Base-by-base conservation (phyloP, 2,888 invertebrate species). In the Epinotia brunnichana region DNA sequence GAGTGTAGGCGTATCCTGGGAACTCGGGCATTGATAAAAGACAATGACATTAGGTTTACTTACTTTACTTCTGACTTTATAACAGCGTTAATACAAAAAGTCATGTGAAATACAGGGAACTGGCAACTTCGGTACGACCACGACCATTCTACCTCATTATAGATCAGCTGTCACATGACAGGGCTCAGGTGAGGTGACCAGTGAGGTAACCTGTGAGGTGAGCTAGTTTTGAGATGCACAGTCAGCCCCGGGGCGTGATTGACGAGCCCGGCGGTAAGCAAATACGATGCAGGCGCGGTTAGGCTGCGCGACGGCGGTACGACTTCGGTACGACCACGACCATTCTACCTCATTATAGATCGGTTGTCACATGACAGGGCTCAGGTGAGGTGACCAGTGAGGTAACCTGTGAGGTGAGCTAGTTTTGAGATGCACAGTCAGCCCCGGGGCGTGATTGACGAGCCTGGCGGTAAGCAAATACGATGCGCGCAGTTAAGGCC, bases 181-280 rank as follows among this genome's bases (percentile, higher is more conserved):
- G 21, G 21, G 21, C 21, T 24, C 2, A 2, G 21, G 21, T 2
- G 21, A 24, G 21, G 21, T 24, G 41, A 41, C 41, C 1, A 76
- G 88, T 83, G 87, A 85, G 90, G 91, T 89, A 90, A 91, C 91
- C 21, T 2, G 21, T 24, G 21, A 24, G 21, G 21, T 24, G 21
- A 24, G 21, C 21, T 24, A 24, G 21, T 24, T 24, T 24, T 24
- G 21, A 24, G 2, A 91, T 90, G 91, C 91, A 87, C 87, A 91
- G 92, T 92, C 92, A 92, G 91, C 86, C 78, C 80, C 80, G 85
- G 21, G 21, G 21, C 87, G 90, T 92, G 92, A 92, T 92, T 92
- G 91, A 92, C 91, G 92, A 92, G 89, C 87, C 82, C 83, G 88
- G 86, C 86, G 86, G 90, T 87, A 87, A 89, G 90, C 91, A 91